A percentile compares a stretch with the other conserved stretches of the same genome.
Evolutionary conservation across 2,888 invertebrate species (phyloP).

Genomic region (Meteorus colon): DNA sequence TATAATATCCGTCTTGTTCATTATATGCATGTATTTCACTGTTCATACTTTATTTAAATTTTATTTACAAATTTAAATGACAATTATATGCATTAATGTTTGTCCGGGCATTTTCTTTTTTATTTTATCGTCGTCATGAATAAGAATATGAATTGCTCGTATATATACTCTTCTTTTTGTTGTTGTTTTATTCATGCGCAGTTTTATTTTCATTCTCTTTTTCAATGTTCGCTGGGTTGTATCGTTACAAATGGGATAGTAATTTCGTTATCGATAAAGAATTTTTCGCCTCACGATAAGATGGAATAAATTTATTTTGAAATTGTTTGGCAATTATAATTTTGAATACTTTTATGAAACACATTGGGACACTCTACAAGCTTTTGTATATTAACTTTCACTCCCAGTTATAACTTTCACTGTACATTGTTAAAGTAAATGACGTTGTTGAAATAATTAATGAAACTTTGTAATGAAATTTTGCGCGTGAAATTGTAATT

Average conservation of each 20-base stretch:
- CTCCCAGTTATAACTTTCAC: neutral
- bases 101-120: neutral
- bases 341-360: too few species aligned
- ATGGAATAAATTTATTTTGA: too few species aligned
- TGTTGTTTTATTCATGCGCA: neutral
- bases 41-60: neutral
- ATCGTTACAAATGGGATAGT: neutral
- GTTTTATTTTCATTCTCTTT: neutral
- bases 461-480: neutral
- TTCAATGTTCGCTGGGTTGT: neutral
- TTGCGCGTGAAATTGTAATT: neutral
- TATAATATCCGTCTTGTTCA: constrained; percentile 1
- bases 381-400: neutral
- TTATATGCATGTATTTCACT: neutral
- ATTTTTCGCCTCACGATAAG: too few species aligned
- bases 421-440: neutral
- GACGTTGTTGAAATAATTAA: neutral
- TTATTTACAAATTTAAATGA: neutral
- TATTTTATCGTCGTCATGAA: neutral
- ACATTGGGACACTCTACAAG: too few species aligned
- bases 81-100: neutral
- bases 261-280: too few species aligned
- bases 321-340: too few species aligned
- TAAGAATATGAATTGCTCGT: neutral
- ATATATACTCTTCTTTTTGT: neutral